A percentile compares a stretch with the other conserved stretches of the same genome.
Evolutionary conservation across 2,888 invertebrate genomes (phyloP).

Genomic region (Exocentrus adspersus): DNA sequence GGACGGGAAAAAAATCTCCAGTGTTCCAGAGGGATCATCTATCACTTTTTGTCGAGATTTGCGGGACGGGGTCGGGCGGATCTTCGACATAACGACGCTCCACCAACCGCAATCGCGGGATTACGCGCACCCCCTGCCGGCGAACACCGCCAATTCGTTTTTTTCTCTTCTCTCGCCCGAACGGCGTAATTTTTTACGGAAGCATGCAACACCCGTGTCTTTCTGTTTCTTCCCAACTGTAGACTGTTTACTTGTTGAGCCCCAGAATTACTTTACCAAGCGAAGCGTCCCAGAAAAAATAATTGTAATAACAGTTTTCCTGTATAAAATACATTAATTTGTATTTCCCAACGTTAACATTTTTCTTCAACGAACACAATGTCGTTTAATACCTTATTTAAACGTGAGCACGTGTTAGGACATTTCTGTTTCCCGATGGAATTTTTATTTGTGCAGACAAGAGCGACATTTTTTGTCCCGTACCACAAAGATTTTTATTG

Average conservation of each 20-base stretch:
- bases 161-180: constrained; percentile 6
- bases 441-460: not conserved
- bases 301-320: too few relatives aligned
- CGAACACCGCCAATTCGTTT: constrained; percentile 13
- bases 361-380: too few relatives aligned
- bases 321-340: too few relatives aligned
- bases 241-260: not conserved
- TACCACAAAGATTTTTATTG: not conserved
- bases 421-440: too few relatives aligned
- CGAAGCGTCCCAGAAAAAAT: too few relatives aligned
- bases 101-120: constrained; percentile 23
- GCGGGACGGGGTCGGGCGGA: constrained; percentile 43
- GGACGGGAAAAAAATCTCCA: constrained; percentile 52
- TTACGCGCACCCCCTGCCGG: constrained; percentile 4
- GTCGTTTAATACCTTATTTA: too few relatives aligned
- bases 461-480: too few relatives aligned
- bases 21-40: constrained; percentile 60
- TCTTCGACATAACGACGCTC: constrained; percentile 33
- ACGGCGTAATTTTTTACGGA: constrained; percentile 4
- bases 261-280: too few relatives aligned
- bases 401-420: too few relatives aligned
- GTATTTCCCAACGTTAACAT: too few relatives aligned
- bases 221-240: constrained; percentile 6
- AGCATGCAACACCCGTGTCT: constrained; percentile 5
- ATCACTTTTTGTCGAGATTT: constrained; percentile 60